Percentiles rank a stretch among this genome's conserved stretches.
phyloP scores from a whole-genome alignment of 2,888 invertebrate genomes.

The Drosophila borborema region DNA sequence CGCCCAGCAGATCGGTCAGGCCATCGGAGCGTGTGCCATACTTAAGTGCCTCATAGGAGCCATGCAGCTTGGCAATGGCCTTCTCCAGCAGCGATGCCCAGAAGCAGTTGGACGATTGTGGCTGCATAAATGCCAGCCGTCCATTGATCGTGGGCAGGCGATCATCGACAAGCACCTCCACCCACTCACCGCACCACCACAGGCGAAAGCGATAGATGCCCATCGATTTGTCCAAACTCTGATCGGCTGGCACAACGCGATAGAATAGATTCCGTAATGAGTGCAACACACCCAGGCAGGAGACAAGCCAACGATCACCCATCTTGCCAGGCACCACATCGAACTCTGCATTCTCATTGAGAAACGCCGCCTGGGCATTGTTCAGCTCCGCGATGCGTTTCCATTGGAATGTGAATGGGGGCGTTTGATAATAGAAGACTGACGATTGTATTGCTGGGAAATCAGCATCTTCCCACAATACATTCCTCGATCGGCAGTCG shows the following conservation, averaged over 20 bases:
- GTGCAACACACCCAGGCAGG: conserved; percentile 93
- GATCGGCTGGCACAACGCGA: conserved; percentile 96
- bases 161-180: conserved; percentile 95
- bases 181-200: conserved; percentile 98
- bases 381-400: conserved; percentile 90
- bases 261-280: conserved; percentile 95
- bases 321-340: conserved; percentile 94
- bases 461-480: conserved; percentile 96
- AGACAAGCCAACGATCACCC: conserved; percentile 96
- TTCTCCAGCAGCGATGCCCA: conserved; percentile 96
- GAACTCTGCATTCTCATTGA: conserved; percentile 88
- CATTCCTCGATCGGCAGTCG: conserved; percentile 91
- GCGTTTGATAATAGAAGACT: conserved; percentile 96
- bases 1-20: conserved; percentile 94
- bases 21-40: conserved; percentile 96
- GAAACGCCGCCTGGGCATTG: conserved; percentile 86
- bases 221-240: conserved; percentile 90
- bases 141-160: conserved; percentile 95
- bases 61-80: conserved; percentile 97
- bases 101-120: conserved; percentile 91
- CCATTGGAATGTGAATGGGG: conserved; percentile 97
- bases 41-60: conserved; percentile 96
- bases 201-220: conserved; percentile 95
- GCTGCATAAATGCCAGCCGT: conserved; percentile 93
- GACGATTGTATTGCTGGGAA: conserved; percentile 95